A percentile compares a stretch with the other conserved stretches of the same genome.
Conservation (phyloP, 2,888 invertebrate species). For the Agriotes lineatus region DNA sequence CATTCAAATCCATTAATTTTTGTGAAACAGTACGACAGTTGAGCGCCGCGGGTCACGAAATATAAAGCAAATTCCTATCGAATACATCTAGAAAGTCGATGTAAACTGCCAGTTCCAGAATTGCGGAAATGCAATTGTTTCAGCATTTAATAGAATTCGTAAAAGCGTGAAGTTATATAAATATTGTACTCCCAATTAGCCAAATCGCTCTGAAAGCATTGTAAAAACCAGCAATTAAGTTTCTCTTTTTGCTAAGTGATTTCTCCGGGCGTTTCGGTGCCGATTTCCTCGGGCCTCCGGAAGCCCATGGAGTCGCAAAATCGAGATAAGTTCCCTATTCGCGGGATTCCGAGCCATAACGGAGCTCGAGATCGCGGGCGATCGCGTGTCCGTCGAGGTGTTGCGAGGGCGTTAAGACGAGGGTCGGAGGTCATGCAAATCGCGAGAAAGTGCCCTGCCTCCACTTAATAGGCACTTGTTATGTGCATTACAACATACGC, state of each 20-base stretch:
- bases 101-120: slow-evolving; percentile 28
- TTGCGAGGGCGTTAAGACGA: slow-evolving; percentile 60
- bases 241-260: slow-evolving; percentile 36
- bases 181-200: slow-evolving; percentile 39
- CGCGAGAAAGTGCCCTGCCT: slow-evolving; percentile 60
- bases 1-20: slow-evolving; percentile 18
- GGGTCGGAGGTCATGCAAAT: slow-evolving; percentile 62
- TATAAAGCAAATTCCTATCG: slow-evolving; percentile 21
- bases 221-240: slow-evolving; percentile 34
- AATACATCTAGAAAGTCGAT: slow-evolving; percentile 34
- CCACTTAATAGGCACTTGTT: slow-evolving; percentile 52
- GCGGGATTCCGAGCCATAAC: background rate
- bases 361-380: slow-evolving; percentile 40
- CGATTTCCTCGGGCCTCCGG: too few relatives aligned
- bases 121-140: slow-evolving; percentile 44
- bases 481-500: slow-evolving; percentile 36
- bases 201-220: slow-evolving; percentile 35
- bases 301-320: too few relatives aligned
- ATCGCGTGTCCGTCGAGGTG: slow-evolving; percentile 57
- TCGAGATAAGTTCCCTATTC: too few relatives aligned
- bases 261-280: slow-evolving; percentile 29
- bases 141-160: slow-evolving; percentile 38
- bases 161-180: slow-evolving; percentile 47
- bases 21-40: slow-evolving; percentile 12
- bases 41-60: slow-evolving; percentile 4